Percentiles rank a stretch among this genome's conserved stretches.
Conservation (phyloP, 2,113 vertebrate genomes). For the Calyptomena viridis region DNA sequence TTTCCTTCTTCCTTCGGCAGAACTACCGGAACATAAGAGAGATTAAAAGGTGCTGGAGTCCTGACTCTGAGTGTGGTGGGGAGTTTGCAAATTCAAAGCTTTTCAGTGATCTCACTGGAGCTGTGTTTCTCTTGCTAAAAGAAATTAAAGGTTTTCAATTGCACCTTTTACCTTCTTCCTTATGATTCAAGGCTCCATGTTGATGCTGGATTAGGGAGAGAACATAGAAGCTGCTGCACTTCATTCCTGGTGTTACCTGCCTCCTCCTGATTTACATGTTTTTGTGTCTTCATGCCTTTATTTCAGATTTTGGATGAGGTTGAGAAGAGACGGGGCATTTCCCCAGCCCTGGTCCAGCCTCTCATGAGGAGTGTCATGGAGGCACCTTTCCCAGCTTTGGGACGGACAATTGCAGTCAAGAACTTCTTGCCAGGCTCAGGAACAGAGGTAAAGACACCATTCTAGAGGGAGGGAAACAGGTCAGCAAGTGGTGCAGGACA, state of each 20-base stretch:
- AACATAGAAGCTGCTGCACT: not conserved
- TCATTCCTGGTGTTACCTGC: not conserved
- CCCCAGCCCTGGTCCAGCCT: conserved; percentile 94
- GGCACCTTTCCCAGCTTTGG: conserved; percentile 93
- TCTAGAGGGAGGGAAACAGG: not conserved
- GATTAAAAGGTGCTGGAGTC: not conserved
- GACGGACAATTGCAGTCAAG: conserved; percentile 90
- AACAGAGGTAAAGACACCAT: conserved; percentile 84
- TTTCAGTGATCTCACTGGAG: not conserved
- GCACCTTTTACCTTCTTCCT: not conserved
- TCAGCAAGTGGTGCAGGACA: not conserved
- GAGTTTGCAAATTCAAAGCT: not conserved
- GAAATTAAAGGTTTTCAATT: not conserved
- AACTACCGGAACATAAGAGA: not conserved
- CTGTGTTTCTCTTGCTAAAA: not conserved
- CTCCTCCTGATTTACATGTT: not conserved
- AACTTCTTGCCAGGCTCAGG: conserved; percentile 96
- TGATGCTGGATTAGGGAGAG: not conserved
- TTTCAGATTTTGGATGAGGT: conserved; percentile 94
- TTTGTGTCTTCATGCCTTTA: not conserved
- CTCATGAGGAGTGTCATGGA: conserved; percentile 98
- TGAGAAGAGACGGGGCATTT: conserved; percentile 94
- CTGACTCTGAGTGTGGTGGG: not conserved
- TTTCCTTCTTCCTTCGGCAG: not conserved
- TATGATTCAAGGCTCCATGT: not conserved